Percentiles rank a stretch among this genome's conserved stretches.
These are phyloP conservation scores for Brevipalpus yothersi DNA, from an alignment of 1,140 invertebrate species.

Conservation along the genomic window DNA sequence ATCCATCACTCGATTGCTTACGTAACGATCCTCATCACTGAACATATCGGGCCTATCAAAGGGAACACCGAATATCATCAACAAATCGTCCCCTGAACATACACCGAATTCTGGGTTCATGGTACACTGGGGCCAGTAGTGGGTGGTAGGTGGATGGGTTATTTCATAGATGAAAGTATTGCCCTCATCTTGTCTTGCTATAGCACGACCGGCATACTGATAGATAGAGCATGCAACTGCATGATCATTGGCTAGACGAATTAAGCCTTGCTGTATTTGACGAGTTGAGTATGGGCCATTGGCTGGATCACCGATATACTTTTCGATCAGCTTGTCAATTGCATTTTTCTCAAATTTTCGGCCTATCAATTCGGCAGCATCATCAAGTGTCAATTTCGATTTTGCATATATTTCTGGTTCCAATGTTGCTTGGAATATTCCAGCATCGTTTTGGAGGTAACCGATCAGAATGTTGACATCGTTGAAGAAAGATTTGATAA, in stretches of 20 bases:
- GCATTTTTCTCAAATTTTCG: no score
- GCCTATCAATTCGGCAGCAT: no score
- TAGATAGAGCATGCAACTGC: constrained; percentile 1
- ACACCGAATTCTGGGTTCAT: constrained; percentile 11
- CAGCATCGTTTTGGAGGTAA: constrained; percentile 44
- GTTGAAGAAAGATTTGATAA: no score
- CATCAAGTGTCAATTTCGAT: no score
- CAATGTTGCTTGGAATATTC: constrained; percentile 39
- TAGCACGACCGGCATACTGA: not conserved
- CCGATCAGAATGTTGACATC: not conserved
- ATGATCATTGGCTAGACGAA: constrained; percentile 8
- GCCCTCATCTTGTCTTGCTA: not conserved
- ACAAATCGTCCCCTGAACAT: constrained; percentile 15
- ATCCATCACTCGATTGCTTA: not conserved
- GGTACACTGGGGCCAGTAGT: constrained; percentile 13
- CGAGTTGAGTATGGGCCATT: no score
- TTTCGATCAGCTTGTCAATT: no score
- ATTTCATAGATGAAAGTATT: not conserved
- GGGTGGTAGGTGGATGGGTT: not conserved
- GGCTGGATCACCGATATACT: no score
- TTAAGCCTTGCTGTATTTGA: not conserved
- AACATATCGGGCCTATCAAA: not conserved
- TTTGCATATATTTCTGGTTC: no score
- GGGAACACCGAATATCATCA: constrained; percentile 12
- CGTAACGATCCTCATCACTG: not conserved